Conservation (phyloP, 2,113 vertebrate species). For the Buteo buteo region DNA sequence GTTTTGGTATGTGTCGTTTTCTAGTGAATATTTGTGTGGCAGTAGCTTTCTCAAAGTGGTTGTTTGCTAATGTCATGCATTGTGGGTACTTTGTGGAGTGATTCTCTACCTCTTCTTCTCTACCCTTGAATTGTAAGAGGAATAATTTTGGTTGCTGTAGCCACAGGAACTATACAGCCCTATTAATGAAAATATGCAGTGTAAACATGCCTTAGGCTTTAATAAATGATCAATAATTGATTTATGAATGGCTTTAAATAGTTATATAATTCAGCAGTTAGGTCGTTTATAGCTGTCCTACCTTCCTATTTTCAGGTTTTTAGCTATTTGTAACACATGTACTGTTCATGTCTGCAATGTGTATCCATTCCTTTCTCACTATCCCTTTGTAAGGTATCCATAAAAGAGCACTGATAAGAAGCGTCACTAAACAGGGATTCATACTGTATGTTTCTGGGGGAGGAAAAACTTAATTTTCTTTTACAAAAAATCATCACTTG, state of each 20-base stretch:
- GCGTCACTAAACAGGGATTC: neutral
- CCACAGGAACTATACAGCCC: neutral
- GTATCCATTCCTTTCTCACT: neutral
- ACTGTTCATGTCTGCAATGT: fast-evolving
- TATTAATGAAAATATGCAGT: neutral
- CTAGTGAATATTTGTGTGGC: neutral
- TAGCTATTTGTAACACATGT: neutral
- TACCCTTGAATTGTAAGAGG: neutral
- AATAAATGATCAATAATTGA: neutral
- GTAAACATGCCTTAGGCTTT: neutral
- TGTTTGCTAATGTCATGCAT: neutral
- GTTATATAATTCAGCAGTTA: neutral
- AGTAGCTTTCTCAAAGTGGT: neutral
- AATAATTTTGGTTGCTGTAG: neutral
- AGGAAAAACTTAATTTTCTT: neutral
- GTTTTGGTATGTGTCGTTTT: neutral
- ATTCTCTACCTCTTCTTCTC: neutral
- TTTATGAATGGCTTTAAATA: neutral
- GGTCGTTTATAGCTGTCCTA: neutral
- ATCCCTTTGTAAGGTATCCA: neutral
- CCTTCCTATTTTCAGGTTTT: neutral
- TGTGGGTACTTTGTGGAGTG: neutral
- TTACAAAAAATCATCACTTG: neutral
- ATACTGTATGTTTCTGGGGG: fast-evolving
- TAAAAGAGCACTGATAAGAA: neutral